Conservation (phyloP, 2,113 vertebrate species). For the Ceyx cyanopectus region DNA sequence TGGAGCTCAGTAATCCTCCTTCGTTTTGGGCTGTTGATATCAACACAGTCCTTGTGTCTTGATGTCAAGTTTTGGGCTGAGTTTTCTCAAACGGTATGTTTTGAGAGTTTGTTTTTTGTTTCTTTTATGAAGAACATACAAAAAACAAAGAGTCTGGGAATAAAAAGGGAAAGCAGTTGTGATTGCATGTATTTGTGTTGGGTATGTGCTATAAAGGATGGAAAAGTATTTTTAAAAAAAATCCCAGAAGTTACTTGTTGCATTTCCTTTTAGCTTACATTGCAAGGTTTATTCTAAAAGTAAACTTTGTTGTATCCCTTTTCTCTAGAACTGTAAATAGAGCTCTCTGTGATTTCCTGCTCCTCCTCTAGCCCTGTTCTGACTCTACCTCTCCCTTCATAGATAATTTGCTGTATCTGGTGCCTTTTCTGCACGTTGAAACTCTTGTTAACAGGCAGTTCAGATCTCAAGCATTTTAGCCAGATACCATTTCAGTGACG, state of each 20-base stretch:
- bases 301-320: neutral
- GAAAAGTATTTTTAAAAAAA: neutral
- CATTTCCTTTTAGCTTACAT: neutral
- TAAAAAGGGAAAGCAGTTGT: neutral
- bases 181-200: neutral
- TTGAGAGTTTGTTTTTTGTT: neutral
- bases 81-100: neutral
- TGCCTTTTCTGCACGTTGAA: accelerated
- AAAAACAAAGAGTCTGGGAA: neutral
- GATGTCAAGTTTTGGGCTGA: neutral
- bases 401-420: neutral
- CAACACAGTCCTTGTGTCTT: neutral
- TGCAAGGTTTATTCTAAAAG: neutral
- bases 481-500: accelerated
- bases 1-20: neutral
- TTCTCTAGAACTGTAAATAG: neutral
- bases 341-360: neutral
- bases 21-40: neutral
- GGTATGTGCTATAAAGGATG: neutral
- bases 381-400: neutral
- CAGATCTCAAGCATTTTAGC: neutral
- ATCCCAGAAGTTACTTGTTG: neutral
- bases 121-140: accelerated
- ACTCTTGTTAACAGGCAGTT: neutral
- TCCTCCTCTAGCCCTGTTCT: neutral